Evolutionary conservation across 2,888 invertebrate genomes (phyloP).

Genomic region (Cheilosia scutellata): DNA sequence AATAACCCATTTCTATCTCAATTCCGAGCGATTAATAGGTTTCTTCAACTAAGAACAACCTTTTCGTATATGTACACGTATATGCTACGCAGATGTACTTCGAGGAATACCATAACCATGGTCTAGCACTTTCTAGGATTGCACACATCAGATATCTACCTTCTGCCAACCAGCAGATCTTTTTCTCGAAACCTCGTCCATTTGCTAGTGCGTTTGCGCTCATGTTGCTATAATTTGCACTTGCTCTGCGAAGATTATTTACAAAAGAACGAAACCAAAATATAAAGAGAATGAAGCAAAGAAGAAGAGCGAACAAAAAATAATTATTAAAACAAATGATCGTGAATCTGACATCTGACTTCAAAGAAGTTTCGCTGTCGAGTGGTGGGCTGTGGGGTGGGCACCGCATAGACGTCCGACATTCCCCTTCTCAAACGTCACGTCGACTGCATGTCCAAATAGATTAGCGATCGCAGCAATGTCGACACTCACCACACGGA

Average conservation of each 20-base stretch:
- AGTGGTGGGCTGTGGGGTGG: slow-evolving; percentile 11
- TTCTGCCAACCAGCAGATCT: neutral
- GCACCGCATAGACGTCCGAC: slow-evolving; percentile 32
- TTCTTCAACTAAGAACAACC: slow-evolving; percentile 2
- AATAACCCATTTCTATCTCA: neutral
- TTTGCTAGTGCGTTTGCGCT: slow-evolving; percentile 13
- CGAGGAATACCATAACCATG: slow-evolving; percentile 7
- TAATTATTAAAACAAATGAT: slow-evolving; percentile 64
- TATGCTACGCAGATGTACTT: neutral
- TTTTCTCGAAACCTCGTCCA: neutral
- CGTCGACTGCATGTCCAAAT: slow-evolving; percentile 64
- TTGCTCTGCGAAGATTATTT: slow-evolving; percentile 15
- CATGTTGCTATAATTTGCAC: slow-evolving; percentile 31
- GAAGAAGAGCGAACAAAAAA: slow-evolving; percentile 23
- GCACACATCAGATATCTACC: neutral
- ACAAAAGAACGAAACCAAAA: slow-evolving; percentile 17
- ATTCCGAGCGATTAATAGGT: slow-evolving; percentile 24
- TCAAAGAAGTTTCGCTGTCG: slow-evolving; percentile 63
- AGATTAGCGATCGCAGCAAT: slow-evolving; percentile 71
- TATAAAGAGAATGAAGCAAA: slow-evolving; percentile 19
- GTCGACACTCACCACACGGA: slow-evolving; percentile 63
- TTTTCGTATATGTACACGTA: neutral
- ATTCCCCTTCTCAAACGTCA: slow-evolving; percentile 62
- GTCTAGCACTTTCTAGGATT: slow-evolving; percentile 37
- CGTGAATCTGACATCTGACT: slow-evolving; percentile 73